Conservation (phyloP, 2,888 invertebrate genomes). For the Drosophila austrosaltans region DNA sequence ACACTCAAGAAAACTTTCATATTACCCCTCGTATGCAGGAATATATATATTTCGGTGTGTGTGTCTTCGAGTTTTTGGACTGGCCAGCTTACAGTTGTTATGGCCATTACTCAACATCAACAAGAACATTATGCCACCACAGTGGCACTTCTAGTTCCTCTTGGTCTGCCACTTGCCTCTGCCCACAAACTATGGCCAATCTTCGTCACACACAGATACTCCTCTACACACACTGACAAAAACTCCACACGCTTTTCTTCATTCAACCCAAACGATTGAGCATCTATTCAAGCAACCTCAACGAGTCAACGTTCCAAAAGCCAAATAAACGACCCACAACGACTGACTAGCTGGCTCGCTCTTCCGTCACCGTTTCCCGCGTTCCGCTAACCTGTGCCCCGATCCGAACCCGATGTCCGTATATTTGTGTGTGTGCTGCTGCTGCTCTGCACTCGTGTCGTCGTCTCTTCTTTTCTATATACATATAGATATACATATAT, state of each 20-base stretch:
- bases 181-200: conserved; percentile 39
- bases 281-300: conserved; percentile 66
- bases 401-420: conserved; percentile 33
- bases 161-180: conserved; percentile 2
- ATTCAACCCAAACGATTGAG: conserved; percentile 76
- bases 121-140: conserved; percentile 75
- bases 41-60: conserved; percentile 23
- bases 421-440: not conserved
- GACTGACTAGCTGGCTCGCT: conserved; percentile 37
- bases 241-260: conserved; percentile 65
- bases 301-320: conserved; percentile 52
- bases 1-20: not conserved
- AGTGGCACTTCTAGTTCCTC: conserved; percentile 43
- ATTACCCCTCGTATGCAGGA: conserved; percentile 3
- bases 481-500: not conserved
- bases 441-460: conserved; percentile 29
- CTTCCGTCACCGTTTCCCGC: conserved; percentile 4
- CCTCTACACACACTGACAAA: not conserved
- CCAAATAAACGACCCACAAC: conserved; percentile 74
- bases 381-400: conserved; percentile 34
- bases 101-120: conserved; percentile 77
- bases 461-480: conserved; percentile 33
- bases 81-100: conserved; percentile 75
- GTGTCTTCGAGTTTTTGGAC: conserved; percentile 12
- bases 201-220: conserved; percentile 34